Percentiles rank a stretch among this genome's conserved stretches.
Conservation (phyloP, 1,140 invertebrate species). For the Steinernema khuongi region DNA sequence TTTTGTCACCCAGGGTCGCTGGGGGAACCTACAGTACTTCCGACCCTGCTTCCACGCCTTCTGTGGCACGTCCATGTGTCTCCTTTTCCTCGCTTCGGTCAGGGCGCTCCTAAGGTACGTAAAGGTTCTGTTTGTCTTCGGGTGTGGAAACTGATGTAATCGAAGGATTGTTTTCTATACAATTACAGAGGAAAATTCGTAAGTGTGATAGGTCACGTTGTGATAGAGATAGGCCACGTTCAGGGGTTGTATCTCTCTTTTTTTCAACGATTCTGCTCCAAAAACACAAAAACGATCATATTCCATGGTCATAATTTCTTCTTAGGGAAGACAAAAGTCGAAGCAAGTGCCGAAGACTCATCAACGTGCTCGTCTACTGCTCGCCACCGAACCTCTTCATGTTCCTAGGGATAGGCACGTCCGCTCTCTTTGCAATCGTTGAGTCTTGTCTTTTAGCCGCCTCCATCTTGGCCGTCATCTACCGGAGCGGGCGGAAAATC, state of each 20-base stretch:
- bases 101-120: not conserved
- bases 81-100: not conserved
- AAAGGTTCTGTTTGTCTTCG: no score
- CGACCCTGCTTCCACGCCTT: not conserved
- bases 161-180: no score
- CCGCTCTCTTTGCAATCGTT: not conserved
- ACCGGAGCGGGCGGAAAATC: not conserved
- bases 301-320: no score
- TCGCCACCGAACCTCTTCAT: not conserved
- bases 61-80: not conserved
- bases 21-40: not conserved
- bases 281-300: no score
- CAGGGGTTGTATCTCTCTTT: no score
- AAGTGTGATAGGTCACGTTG: no score
- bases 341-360: not conserved
- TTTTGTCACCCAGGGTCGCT: not conserved
- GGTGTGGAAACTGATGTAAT: no score
- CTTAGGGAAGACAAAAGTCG: no score
- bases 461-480: not conserved
- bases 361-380: not conserved
- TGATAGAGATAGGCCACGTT: no score
- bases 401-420: not conserved
- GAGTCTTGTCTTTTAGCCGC: not conserved
- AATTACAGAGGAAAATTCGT: no score
- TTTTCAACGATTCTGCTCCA: no score